Evolutionary conservation across 2,888 invertebrate genomes (phyloP).

Genomic region (Pterostichus madidus): DNA sequence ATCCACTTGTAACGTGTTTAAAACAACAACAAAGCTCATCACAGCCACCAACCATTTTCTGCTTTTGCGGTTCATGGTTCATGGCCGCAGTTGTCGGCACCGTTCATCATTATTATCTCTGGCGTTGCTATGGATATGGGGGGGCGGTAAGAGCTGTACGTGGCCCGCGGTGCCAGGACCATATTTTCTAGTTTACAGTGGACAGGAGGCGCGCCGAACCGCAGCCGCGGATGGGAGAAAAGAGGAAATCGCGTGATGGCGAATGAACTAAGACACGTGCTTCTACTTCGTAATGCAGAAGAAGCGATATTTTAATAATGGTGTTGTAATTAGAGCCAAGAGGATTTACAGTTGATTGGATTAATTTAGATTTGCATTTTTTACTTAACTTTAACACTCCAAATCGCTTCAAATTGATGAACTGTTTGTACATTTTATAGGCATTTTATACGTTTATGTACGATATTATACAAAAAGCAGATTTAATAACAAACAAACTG

Average conservation of each 20-base stretch:
- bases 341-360: too few relatives aligned
- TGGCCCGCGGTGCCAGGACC: constrained; percentile 36
- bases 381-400: too few relatives aligned
- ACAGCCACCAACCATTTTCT: not conserved
- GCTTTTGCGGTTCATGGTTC: not conserved
- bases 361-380: too few relatives aligned
- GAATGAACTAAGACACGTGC: constrained; percentile 14
- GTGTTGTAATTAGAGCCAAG: too few relatives aligned
- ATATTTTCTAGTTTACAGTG: constrained; percentile 50
- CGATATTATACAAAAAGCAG: too few relatives aligned
- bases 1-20: too few relatives aligned
- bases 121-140: constrained; percentile 40
- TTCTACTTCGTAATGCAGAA: not conserved
- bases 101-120: constrained; percentile 49
- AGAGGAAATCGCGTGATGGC: constrained; percentile 4
- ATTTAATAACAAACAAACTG: too few relatives aligned
- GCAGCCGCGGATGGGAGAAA: constrained; percentile 29
- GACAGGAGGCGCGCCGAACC: constrained; percentile 12
- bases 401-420: too few relatives aligned
- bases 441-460: too few relatives aligned
- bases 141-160: not conserved
- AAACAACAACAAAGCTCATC: too few relatives aligned
- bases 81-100: not conserved
- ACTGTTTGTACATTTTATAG: too few relatives aligned
- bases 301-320: too few relatives aligned